These are phyloP conservation scores for Drosophila pallidifrons DNA, from an alignment of 1,140 invertebrate genomes.

Conservation along the genomic window DNA sequence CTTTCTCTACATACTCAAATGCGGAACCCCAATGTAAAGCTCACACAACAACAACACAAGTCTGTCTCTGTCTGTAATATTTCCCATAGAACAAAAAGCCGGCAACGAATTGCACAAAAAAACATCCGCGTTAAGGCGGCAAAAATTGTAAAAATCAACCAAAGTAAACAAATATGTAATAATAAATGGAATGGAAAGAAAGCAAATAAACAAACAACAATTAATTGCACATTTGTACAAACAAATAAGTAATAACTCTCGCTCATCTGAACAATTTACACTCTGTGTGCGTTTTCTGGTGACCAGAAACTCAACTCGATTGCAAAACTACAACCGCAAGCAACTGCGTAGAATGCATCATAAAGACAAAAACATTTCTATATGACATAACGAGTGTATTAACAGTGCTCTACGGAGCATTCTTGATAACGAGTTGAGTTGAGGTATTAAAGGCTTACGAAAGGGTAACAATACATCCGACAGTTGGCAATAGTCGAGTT, in stretches of 20 bases:
- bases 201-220: slow-evolving; percentile 57
- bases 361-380: not conserved
- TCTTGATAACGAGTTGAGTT: not conserved
- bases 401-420: not conserved
- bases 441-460: not conserved
- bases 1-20: not conserved
- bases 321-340: not conserved
- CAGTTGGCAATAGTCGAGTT: not conserved
- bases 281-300: not conserved
- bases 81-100: slow-evolving; percentile 50
- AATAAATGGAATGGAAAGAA: slow-evolving; percentile 22
- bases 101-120: slow-evolving; percentile 59
- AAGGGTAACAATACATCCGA: not conserved
- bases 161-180: slow-evolving; percentile 54
- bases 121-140: slow-evolving; percentile 46
- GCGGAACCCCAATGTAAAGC: slow-evolving; percentile 16
- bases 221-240: slow-evolving; percentile 74
- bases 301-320: slow-evolving; percentile 15
- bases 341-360: slow-evolving; percentile 24
- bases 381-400: slow-evolving; percentile 5
- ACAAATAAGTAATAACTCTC: slow-evolving; percentile 44
- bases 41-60: slow-evolving; percentile 7
- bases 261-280: slow-evolving; percentile 23
- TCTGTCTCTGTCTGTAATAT: slow-evolving; percentile 30
- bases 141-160: slow-evolving; percentile 29